Evolutionary conservation across 2,888 invertebrate species (phyloP), one percentile per base, ranked within the genome.

Genomic region (Papilio gigon): DNA sequence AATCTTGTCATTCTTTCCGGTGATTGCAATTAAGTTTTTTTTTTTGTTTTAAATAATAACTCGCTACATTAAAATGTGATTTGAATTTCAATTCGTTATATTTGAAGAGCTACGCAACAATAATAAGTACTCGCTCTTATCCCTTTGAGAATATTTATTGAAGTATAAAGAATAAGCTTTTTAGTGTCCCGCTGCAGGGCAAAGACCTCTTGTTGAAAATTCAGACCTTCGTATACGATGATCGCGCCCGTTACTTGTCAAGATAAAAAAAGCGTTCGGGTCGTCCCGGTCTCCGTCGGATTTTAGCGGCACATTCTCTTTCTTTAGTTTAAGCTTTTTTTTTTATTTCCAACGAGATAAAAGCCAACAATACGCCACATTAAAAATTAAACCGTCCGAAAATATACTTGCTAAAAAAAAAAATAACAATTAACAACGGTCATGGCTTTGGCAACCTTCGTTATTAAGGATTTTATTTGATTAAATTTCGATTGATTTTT

Each of bases 151-250:
- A 66, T 70, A 70, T 70, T 70, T 70, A 70, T 70, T 65, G 56
- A 70, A 66, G 65, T 35, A 65, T 70, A 70, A 70, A 66, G 69
- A 65, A 66, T 70, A 65, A 64, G 56, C 60, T 44, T 70, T 70
- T 74, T 71, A 70, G 69, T 66, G 74, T 75, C 73, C 76, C 76
- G 75, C 72, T 76, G 73, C 69, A 72, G 74, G 76, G 75, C 76
- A 76, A 76, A 69, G 76, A 76, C 76, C 77, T 70, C 69, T 62
- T 37, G 69, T 70, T 70, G 69, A 62, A 70, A 70, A 65, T 70
- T 70, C 65, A 66, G 69, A 70, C 69, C 69, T 65, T 70, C 42
- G 68, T 42, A 62, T 62, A 42, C 65, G 69, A 70, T 65, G 65
- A 65, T 65, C 61, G 69, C 35, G 47, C 61, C 69, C 69, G 69